Percentiles rank a stretch among this genome's conserved stretches.
These are phyloP conservation scores for Schizopygopsis pylzovi DNA, from an alignment of 2,797 vertebrate species.

Conservation along the genomic window DNA sequence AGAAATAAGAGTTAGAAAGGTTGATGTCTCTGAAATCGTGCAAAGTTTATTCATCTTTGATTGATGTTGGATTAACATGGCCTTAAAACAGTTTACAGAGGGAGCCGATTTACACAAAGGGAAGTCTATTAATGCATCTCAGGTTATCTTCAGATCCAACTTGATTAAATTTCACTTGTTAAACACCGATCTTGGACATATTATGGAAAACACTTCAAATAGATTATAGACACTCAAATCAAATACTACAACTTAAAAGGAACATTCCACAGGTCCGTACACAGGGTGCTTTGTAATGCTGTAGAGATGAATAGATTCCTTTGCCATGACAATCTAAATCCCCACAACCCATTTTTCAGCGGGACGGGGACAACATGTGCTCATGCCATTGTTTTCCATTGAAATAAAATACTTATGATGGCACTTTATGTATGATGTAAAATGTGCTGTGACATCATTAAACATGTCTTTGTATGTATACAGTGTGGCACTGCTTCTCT, in stretches of 20 bases:
- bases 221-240: slow-evolving; percentile 6
- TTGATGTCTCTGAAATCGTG: slow-evolving; percentile 5
- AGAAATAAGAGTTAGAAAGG: not conserved
- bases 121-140: slow-evolving; percentile 56
- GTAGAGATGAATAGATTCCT: slow-evolving; percentile 58
- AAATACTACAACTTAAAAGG: slow-evolving; percentile 32
- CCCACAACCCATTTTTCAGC: slow-evolving; percentile 59
- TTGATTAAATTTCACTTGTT: slow-evolving; percentile 34
- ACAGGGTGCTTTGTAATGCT: slow-evolving; percentile 61
- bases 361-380: slow-evolving; percentile 64
- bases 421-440: slow-evolving; percentile 74
- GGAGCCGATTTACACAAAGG: slow-evolving; percentile 58
- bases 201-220: slow-evolving; percentile 6
- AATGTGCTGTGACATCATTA: slow-evolving; percentile 61
- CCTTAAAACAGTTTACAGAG: slow-evolving; percentile 76
- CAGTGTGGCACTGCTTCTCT: not conserved
- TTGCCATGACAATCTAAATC: slow-evolving; percentile 78
- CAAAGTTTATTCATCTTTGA: slow-evolving; percentile 6
- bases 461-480: slow-evolving; percentile 58
- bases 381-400: slow-evolving; percentile 67
- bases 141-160: slow-evolving; percentile 53
- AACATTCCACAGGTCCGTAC: slow-evolving; percentile 64
- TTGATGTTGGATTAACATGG: slow-evolving; percentile 34
- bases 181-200: not conserved
- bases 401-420: slow-evolving; percentile 78